A percentile compares a stretch with the other conserved stretches of the same genome.
Evolutionary conservation across 2,113 vertebrate species (phyloP).

Genomic region (Prunella fulvescens): DNA sequence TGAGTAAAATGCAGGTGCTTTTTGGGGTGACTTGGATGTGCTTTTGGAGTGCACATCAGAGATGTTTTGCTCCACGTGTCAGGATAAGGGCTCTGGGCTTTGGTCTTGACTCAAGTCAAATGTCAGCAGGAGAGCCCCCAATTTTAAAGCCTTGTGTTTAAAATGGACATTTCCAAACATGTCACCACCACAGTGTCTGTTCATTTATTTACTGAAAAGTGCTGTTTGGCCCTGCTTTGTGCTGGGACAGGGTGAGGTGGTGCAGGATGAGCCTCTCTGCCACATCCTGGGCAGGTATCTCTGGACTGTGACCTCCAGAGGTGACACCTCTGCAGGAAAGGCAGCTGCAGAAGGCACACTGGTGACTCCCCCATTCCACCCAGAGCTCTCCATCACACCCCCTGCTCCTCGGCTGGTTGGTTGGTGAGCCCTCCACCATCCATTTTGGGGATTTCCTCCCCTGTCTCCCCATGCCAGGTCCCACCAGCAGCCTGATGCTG

Average conservation of each 20-base stretch:
- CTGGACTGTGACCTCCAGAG: rapidly evolving
- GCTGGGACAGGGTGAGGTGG: neutral
- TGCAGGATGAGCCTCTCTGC: neutral
- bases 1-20: neutral
- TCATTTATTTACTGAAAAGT: neutral
- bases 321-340: neutral
- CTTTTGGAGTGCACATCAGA: neutral
- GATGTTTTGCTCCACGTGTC: rapidly evolving
- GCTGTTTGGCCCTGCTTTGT: neutral
- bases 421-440: neutral
- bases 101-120: neutral
- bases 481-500: neutral
- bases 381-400: neutral
- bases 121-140: neutral
- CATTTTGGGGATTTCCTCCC: neutral
- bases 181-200: neutral
- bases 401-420: rapidly evolving
- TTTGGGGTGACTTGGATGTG: neutral
- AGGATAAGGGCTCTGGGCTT: neutral
- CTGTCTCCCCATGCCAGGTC: rapidly evolving
- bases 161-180: rapidly evolving
- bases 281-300: neutral
- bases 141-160: neutral
- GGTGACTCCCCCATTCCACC: rapidly evolving
- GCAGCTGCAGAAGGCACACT: neutral